phyloP scores from a whole-genome alignment of 2,113 vertebrate genomes.

The Tupaia tana region DNA sequence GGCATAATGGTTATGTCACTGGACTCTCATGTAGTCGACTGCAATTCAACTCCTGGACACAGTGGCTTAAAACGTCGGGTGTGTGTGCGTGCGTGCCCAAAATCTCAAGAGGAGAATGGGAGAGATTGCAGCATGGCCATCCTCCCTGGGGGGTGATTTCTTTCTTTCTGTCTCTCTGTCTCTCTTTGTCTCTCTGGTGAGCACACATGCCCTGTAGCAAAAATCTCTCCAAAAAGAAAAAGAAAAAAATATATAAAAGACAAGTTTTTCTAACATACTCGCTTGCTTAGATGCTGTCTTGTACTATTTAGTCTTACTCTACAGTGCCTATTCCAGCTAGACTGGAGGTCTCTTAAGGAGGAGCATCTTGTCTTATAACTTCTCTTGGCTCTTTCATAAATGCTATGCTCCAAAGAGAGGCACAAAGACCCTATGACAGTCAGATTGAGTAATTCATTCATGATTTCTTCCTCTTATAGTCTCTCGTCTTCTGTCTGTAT shows the following conservation, averaged over 20 bases:
- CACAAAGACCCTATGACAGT: neutral
- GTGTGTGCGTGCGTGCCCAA: too few relatives aligned
- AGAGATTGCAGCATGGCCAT: too few relatives aligned
- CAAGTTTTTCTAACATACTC: neutral
- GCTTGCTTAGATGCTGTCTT: neutral
- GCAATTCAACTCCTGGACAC: too few relatives aligned
- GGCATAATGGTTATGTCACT: too few relatives aligned
- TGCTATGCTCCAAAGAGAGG: neutral
- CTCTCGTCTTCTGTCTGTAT: neutral
- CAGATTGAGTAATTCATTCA: neutral
- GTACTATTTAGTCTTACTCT: neutral
- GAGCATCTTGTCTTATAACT: neutral
- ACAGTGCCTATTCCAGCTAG: neutral
- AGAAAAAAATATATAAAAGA: neutral
- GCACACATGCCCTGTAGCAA: too few relatives aligned
- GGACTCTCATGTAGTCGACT: too few relatives aligned
- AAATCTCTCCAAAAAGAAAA: too few relatives aligned
- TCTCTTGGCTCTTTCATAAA: neutral
- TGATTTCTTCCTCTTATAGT: neutral
- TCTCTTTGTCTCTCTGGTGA: too few relatives aligned
- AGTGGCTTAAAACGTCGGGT: too few relatives aligned
- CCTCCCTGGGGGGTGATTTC: too few relatives aligned
- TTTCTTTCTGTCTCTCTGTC: too few relatives aligned
- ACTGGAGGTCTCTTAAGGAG: neutral
- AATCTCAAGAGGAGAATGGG: too few relatives aligned